Base-by-base conservation (phyloP, 2,888 invertebrate species). In the Lasioglossum malachurum region DNA sequence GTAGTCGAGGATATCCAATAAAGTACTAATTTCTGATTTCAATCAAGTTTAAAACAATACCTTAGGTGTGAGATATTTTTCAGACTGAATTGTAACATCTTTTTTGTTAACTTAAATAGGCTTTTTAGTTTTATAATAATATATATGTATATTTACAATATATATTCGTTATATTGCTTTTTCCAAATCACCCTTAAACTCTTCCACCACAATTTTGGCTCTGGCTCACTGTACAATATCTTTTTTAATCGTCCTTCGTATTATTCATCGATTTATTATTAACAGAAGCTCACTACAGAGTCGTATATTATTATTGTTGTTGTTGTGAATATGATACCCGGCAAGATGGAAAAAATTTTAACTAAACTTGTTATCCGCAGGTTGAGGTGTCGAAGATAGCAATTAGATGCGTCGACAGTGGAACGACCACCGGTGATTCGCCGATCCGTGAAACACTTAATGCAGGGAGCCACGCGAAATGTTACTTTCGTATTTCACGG, bases 401-500 rank as follows among this genome's bases (percentile, higher is more conserved):
- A 80, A 87, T 87, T 84, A 82, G 82, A 67, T 44, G 72, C 41
- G 64, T 64, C 60, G 41, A 67, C 67, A 64, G 60, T 77, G 82
- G 83, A 85, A 84, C 71, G 78, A 83, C 57, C 80, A 81, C 85
- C 80, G 84, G 85, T 83, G 83, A 87, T 72, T 83, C 88, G 86
- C 67, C 89, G 87, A 89, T 84, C 82, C 91, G 89, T 89, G 86
- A 89, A 90, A 81, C 44, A 23, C 46, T 78, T 69, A 81, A 87
- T 69, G 80, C 76, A 73, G 78, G 86, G 83, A 86, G 73, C 69
- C 46, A 78, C 86, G 83, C 78, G 88, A 83, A 83, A 88, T 84
- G 87, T 89, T 88, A 91, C 93, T 92, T 93, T 93, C 93, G 87
- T 91, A 91, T 91, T 89, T 89, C 88, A 82, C 83, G 88, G 88